Evolutionary conservation across 2,888 invertebrate genomes (phyloP).

Genomic region (Prostheceraeus crozeri): DNA sequence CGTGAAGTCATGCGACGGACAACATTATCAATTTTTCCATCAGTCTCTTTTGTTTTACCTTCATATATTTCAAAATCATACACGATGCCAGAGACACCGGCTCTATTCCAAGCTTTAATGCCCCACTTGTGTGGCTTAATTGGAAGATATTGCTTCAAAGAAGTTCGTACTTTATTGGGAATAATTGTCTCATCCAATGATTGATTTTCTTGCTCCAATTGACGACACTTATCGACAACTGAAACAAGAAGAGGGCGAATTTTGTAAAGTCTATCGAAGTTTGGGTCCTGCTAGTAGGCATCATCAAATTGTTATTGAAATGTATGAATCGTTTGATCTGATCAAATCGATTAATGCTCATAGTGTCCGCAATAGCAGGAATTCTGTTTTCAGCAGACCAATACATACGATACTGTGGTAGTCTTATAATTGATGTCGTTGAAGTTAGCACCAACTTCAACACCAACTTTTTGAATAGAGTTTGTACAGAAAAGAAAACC

Average conservation of each 20-base stretch:
- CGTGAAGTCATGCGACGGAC: not conserved
- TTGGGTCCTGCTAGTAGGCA: conserved; percentile 16
- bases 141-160: conserved; percentile 40
- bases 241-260: conserved; percentile 39
- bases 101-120: conserved; percentile 38
- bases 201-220: conserved; percentile 32
- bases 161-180: conserved; percentile 38
- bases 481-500: no score
- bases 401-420: conserved; percentile 29
- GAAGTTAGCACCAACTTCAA: no score
- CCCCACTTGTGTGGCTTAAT: conserved; percentile 41
- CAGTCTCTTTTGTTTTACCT: conserved; percentile 25
- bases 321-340: conserved; percentile 38
- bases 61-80: conserved; percentile 40
- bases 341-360: conserved; percentile 25
- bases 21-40: conserved; percentile 6
- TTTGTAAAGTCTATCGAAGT: conserved; percentile 39
- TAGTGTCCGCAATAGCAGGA: not conserved
- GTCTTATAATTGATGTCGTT: no score
- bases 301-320: conserved; percentile 38
- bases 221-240: conserved; percentile 35
- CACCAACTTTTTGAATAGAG: no score
- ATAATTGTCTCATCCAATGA: conserved; percentile 41
- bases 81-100: conserved; percentile 35
- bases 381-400: not conserved